Evolutionary conservation across 2,888 invertebrate species (phyloP), one percentile per base, ranked within the genome.

Genomic region (Buathra laborator): DNA sequence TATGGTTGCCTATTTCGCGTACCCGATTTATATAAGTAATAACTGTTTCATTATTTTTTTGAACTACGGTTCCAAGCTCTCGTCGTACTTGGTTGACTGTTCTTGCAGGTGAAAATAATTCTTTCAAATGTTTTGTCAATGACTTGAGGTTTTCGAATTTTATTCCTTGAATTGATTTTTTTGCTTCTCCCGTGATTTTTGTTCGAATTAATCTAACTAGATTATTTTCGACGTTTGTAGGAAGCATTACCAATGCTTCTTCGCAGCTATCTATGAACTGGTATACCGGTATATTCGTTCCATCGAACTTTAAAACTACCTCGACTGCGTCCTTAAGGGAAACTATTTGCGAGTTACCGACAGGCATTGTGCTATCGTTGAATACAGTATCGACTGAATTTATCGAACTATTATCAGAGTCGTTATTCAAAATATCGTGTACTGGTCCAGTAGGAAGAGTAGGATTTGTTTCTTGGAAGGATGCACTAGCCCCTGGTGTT

Each of bases 201-300:
- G 24, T 24, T 24, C 24, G 2, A 0, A 24, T 24, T 24, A 24
- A 24, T 24, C 44, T 81, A 0, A 75, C 53, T 19, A 81, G 3
- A 29, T 81, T 72, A 16, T 56, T n/a, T 1, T 81, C 68, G 0
- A 10, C 81, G 2, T 81, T 76, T 5, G 46, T 2, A 4, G 76
- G 75, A n/a, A 81, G 43, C 62, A 75, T 75, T 0, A 74, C n/a
- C 0, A 75, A 12, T 1, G 64, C 71, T 75, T 77, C 70, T 7
- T 67, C 44, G 67, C 77, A 81, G n/a, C 68, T 62, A 6, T 74
- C 76, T 14, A 48, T 46, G 24, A 81, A 76, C 59, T 76, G 46
- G 16, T 76, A 76, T 3, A 82, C 48, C 12, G 66, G 51, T 77
- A 75, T 67, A 51, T 82, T 79, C 4, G 12, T 51, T 5, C 44